Base-by-base conservation (phyloP, 37 sponge, comb jelly and placozoan species). In the Petrosia ficiformis region DNA sequence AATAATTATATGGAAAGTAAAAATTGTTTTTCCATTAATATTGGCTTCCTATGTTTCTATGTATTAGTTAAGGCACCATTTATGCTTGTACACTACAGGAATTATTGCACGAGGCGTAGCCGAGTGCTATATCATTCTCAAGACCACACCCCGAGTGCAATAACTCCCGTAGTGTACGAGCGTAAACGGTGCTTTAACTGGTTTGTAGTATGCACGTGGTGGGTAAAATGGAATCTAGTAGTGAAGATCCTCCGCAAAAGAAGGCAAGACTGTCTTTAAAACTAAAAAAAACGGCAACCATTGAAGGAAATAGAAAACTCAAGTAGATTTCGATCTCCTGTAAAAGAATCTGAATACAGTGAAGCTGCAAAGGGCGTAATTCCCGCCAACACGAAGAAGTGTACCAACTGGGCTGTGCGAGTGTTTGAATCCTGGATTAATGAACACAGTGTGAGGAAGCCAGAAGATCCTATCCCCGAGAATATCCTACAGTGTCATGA, bases 341-440 rank as follows among this genome's bases (percentile, higher is more conserved):
- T 72, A 22, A 19, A 43, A 54, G 33, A 19, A 33, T 8, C 56
- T 59, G 36, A 28, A 4, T 30, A 34, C 14, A 21, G 39, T 6
- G 75, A 29, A 74, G 36, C 61, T 56, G 8, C 59, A 30, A 38
- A 33, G 33, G 36, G 61, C 3, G 36, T 21, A 32, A 11, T 74
- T 10, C 61, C 75, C 19, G 36, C 61, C 4, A 68, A 68, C 39
- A 68, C 78, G 2, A 44, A 78, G 57, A 39, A 65, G n/a, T 16
- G 31, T 22, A 65, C 6, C 48, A 19, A 3, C 30, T 76, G 67
- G 77, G 77, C 77, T 8, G 66, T 30, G 28, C 36, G 67, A 25
- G 34, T 61, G 2, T 76, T 76, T 39, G n/a, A 40, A 10, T 61
- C 66, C 28, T 76, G 77, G 77, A 41, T 65, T 3, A 24, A 74